Evolutionary conservation across 2,888 invertebrate genomes (phyloP), one percentile per base, ranked within the genome.

Genomic region (Synanthedon vespiformis): DNA sequence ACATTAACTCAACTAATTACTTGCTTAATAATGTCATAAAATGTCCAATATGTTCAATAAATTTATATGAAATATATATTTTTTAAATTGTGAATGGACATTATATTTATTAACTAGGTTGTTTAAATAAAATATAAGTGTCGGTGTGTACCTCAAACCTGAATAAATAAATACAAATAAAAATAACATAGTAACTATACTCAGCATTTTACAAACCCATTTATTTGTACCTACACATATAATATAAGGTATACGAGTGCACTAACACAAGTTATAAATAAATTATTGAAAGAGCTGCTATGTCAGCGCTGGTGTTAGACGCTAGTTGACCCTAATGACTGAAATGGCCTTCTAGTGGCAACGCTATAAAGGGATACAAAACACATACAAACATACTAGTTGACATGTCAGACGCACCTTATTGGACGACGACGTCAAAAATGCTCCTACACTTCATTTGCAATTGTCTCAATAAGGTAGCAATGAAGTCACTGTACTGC

Each of bases 301-400:
- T 50, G 54, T 51, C 55, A 55, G 55, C 58, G 60, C 59, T 57
- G 62, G 54, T 60, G 58, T 62, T 67, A 70, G 65, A 66, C 64
- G 70, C 69, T 63, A 69, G 73, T 76, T 80, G 80, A 81, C 80
- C 80, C 75, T 77, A 81, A 84, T 83, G 76, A 78, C 74, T 72
- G 58, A 62, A 63, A 56, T 66, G 79, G 63, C 81, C 82, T 82
- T 76, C 74, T 68, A 62, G 13, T 27, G 34, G 51, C 51, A 51
- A 13, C 49, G 44, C 40, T 48, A 48, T 41, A 51, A 48, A 50
- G 48, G 51, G 40, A 53, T 52, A 53, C 55, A 47, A 57, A 34
- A 53, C 52, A 53, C 55, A 47, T 56, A 55, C 53, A 57, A 56
- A 55, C 55, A 52, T 51, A 53, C 53, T 50, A 57, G 49, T 51